Conservation (phyloP, 2,113 vertebrate species). For the Dryoscopus gambensis region DNA sequence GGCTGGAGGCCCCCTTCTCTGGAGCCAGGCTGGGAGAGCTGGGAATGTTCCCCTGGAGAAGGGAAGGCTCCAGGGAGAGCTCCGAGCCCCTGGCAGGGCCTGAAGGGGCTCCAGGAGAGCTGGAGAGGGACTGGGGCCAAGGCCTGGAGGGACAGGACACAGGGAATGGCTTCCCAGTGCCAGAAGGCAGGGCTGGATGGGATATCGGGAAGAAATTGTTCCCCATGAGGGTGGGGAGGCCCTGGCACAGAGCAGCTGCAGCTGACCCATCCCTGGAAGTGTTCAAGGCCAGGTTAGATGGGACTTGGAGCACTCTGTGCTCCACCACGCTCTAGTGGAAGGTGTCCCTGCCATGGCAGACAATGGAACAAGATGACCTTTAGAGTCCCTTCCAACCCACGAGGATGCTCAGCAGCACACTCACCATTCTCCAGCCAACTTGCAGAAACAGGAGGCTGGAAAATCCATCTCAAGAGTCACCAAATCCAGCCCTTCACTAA, state of each 20-base stretch:
- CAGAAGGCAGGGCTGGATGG: rapidly evolving
- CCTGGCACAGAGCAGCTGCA: rapidly evolving
- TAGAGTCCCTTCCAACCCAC: not conserved
- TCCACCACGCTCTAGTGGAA: too few relatives aligned
- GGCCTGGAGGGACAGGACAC: rapidly evolving
- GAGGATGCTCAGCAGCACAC: not conserved
- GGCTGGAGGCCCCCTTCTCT: not conserved
- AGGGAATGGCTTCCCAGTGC: not conserved
- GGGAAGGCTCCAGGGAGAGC: not conserved
- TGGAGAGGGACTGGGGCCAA: not conserved
- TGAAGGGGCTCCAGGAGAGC: not conserved
- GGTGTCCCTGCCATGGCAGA: rapidly evolving
- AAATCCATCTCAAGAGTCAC: not conserved
- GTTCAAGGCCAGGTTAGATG: rapidly evolving
- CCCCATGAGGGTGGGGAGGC: rapidly evolving
- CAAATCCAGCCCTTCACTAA: not conserved
- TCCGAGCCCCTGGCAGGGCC: not conserved
- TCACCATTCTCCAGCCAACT: not conserved
- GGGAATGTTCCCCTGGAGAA: not conserved
- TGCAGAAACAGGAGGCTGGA: not conserved
- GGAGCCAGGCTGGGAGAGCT: not conserved
- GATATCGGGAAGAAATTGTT: rapidly evolving
- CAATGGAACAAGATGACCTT: rapidly evolving
- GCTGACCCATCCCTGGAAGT: not conserved
- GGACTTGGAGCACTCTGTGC: not conserved